Evolutionary conservation across 2,113 vertebrate genomes (phyloP).

Genomic region (Saccopteryx leptura): DNA sequence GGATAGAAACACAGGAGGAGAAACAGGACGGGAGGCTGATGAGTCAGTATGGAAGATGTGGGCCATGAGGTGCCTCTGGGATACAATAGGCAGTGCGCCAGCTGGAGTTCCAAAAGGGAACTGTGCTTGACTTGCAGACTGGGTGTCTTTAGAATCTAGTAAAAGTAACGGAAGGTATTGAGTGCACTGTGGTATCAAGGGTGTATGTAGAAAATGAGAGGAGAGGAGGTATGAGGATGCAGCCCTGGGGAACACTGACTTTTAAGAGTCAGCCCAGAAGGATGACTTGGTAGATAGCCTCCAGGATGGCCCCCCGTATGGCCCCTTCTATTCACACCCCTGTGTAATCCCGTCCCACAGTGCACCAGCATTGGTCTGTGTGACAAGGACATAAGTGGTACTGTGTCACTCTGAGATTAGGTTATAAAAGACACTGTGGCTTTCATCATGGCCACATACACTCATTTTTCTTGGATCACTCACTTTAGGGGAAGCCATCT

Average conservation of each 20-base stretch:
- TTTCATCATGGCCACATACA: too few species aligned
- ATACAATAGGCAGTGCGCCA: fast-evolving
- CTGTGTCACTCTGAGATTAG: neutral
- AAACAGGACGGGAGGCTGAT: fast-evolving
- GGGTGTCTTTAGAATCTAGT: neutral
- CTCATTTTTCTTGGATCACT: neutral
- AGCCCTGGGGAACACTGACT: neutral
- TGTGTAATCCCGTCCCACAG: neutral
- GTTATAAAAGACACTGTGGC: neutral
- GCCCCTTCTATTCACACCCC: too few species aligned
- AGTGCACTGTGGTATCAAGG: neutral
- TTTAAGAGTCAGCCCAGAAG: neutral
- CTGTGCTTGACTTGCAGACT: too few species aligned
- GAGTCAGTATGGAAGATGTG: neutral
- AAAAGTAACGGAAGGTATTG: neutral
- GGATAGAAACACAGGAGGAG: neutral
- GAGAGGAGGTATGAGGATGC: fast-evolving
- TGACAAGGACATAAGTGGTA: neutral
- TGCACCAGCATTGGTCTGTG: neutral
- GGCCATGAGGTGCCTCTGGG: neutral
- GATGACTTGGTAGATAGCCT: neutral
- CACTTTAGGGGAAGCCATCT: neutral
- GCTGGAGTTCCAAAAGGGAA: neutral
- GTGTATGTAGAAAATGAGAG: neutral
- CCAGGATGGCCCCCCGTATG: neutral